Percentiles rank a stretch among this genome's conserved stretches.
These are phyloP conservation scores for Apantesis nais DNA, from an alignment of 2,888 invertebrate genomes.

Conservation along the genomic window DNA sequence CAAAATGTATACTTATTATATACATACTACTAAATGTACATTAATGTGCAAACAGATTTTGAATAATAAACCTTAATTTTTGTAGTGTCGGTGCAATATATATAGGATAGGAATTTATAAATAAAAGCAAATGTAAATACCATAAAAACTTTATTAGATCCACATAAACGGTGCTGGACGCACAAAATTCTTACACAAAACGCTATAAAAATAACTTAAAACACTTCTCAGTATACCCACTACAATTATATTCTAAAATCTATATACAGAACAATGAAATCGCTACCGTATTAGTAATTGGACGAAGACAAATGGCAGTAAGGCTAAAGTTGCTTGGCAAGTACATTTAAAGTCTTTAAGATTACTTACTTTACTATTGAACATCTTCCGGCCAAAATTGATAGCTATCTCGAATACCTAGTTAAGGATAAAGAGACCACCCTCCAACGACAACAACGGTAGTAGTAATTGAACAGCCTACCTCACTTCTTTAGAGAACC, in stretches of 20 bases:
- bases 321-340: slow-evolving; percentile 64
- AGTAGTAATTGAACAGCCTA: too few relatives aligned
- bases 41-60: neutral
- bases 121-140: slow-evolving; percentile 29
- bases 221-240: slow-evolving; percentile 31
- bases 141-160: slow-evolving; percentile 59
- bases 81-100: too few relatives aligned
- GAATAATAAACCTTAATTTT: neutral
- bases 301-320: slow-evolving; percentile 56
- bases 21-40: too few relatives aligned
- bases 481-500: too few relatives aligned
- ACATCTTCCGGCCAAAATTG: slow-evolving; percentile 9
- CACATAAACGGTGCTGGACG: slow-evolving; percentile 53
- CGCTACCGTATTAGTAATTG: slow-evolving; percentile 48
- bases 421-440: neutral
- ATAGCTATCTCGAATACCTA: slow-evolving; percentile 1
- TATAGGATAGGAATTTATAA: neutral
- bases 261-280: slow-evolving; percentile 42
- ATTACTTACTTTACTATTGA: slow-evolving; percentile 19
- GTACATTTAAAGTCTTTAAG: slow-evolving; percentile 56
- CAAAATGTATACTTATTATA: too few relatives aligned
- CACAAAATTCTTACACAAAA: slow-evolving; percentile 52
- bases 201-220: slow-evolving; percentile 57
- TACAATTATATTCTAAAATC: slow-evolving; percentile 28
- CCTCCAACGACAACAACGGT: too few relatives aligned